Evolutionary conservation across 2,888 invertebrate genomes (phyloP), one percentile per base, ranked within the genome.

Genomic region (Yponomeuta malinellus): DNA sequence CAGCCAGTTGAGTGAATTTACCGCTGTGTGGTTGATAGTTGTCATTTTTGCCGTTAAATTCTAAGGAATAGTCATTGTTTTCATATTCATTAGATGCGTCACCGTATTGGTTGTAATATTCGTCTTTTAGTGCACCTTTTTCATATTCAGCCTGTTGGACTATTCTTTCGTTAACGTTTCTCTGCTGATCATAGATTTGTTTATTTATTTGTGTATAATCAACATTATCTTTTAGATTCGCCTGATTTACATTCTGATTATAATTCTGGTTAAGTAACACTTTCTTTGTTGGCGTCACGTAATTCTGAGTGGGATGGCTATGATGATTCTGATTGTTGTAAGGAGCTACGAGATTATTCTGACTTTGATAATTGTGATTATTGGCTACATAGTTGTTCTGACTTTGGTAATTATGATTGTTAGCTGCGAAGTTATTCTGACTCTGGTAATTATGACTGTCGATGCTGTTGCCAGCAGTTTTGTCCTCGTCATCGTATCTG

Each of bases 401-500:
- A 48, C 10, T 68, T 48, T 68, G 9, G 48, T 31, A 48, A 48
- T 64, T 48, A 4, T 15, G 29, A 65, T 65, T 70, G 10, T 65
- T 31, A 29, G 12, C 23, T 29, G 15, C 65, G n/a, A 48, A 23
- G 63, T 48, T 48, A 2, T 65, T 48, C 23, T 48, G 64, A 65
- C 9, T 68, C 31, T 67, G 8, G 10, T 52, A 69, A 12, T 73
- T 67, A 67, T 76, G 31, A 72, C 77, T 73, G n/a, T 76, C 75
- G 59, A 80, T 79, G 1, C 75, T 75, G 31, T 78, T 81, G 2
- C 78, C 81, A 2, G 72, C 74, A 15, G 76, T 72, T 73, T 79
- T 77, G 5, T 83, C 82, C 10, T 84, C 82, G 68, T 92, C 91
- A 74, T 94, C 93, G 75, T 95, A 95, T 86, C 93, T 90, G 0